Conservation (phyloP, 35 echinoderm and acorn worm genomes). For the Patiria miniata region DNA sequence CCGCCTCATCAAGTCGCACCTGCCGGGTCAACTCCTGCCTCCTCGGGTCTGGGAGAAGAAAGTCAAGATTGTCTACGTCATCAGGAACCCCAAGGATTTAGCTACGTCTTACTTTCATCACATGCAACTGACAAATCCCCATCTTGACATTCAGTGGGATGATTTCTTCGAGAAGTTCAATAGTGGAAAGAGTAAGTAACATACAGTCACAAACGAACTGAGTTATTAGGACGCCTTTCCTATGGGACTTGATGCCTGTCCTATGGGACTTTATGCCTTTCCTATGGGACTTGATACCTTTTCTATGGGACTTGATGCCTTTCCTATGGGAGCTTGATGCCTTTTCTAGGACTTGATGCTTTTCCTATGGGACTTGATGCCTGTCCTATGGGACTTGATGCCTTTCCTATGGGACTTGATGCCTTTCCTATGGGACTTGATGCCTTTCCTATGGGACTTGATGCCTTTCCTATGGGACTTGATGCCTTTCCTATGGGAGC, state of each 20-base stretch:
- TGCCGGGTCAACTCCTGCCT: not conserved
- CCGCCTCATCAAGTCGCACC: not conserved
- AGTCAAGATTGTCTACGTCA: conserved; percentile 24
- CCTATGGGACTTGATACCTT: no score
- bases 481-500: no score
- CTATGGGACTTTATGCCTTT: not conserved
- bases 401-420: no score
- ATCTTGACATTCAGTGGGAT: not conserved
- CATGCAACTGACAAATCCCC: not conserved
- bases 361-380: no score
- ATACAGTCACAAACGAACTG: not conserved
- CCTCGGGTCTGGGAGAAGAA: conserved; percentile 20
- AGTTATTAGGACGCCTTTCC: not conserved
- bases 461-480: no score
- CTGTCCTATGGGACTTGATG: no score
- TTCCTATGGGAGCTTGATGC: no score
- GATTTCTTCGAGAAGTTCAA: not conserved
- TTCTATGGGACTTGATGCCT: no score
- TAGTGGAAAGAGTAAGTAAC: not conserved
- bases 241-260: not conserved
- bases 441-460: no score
- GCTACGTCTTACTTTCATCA: conserved; percentile 3
- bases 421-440: no score
- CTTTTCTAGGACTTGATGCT: no score
- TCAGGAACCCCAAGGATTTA: conserved; percentile 19